Evolutionary conservation across 2,888 invertebrate genomes (phyloP), one percentile per base, ranked within the genome.

Genomic region (Bugulina stolonifera): DNA sequence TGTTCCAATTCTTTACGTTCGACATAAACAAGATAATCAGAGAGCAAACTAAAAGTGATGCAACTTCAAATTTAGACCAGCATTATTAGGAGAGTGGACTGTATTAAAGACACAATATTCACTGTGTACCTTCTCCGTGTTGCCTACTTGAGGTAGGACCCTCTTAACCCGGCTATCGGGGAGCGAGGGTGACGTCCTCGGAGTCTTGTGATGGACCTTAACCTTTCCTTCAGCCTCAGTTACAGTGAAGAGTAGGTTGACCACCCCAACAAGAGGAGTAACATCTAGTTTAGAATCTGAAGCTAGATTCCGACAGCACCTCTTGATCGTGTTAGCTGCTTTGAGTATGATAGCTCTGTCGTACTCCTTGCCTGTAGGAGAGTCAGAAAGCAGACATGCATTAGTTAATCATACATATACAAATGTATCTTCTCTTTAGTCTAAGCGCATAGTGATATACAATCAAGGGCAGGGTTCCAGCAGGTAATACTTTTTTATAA

Each of bases 161-260:
- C 64, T 64, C 32, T 64, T 64, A 5, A 32, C 32, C n/a, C 27
- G 64, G 2, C 27, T 2, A 32, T 14, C 64, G 3, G 64, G 10
- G 10, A 32, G 2, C 25, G 64, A 27, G 3, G 18, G 25, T 1
- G 64, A 22, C 14, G 64, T 25, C 18, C 43, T 43, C 5, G 43
- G 43, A 10, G 43, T 43, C 34, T 64, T 64, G 64, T 64, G 64
- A 32, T 64, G 64, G 32, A 64, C 64, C 32, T 64, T 64, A 32
- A 64, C 64, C 34, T 64, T 64, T 32, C 64, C 64, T 32, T 64
- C 64, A 29, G 64, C 64, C 32, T 64, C 64, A 32, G 64, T 64
- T 5, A 64, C 64, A 27, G 64, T 32, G 32, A 64, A 64, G 14
- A 64, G 64, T 10, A 10, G 64, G 32, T 34, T 14, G 2, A 64